Conservation (phyloP, 1,140 invertebrate species). For the Notospermus geniculatus region DNA sequence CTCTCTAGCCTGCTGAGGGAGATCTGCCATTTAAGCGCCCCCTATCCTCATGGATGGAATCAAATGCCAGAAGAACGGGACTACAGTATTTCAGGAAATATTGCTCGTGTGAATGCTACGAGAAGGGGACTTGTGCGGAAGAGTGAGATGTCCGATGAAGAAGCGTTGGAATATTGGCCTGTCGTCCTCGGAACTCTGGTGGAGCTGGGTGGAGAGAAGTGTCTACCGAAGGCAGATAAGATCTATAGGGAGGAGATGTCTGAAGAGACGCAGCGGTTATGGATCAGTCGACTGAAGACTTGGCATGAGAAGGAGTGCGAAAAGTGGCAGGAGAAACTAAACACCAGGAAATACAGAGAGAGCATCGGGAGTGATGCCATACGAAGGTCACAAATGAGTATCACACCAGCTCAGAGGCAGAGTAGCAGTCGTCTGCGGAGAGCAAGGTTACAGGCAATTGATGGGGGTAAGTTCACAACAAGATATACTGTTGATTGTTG, state of each 20-base stretch:
- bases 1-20: slow-evolving; percentile 37
- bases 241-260: slow-evolving; percentile 35
- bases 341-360: too few relatives aligned
- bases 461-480: too few relatives aligned
- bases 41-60: slow-evolving; percentile 46
- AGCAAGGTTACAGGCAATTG: too few relatives aligned
- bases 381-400: too few relatives aligned
- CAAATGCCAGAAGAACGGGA: slow-evolving; percentile 33
- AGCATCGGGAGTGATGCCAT: too few relatives aligned
- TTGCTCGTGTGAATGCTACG: slow-evolving; percentile 31
- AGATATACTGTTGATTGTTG: too few relatives aligned
- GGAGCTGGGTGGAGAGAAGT: slow-evolving; percentile 28
- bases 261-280: slow-evolving; percentile 34
- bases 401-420: too few relatives aligned
- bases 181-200: slow-evolving; percentile 35
- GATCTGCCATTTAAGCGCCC: slow-evolving; percentile 44
- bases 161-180: slow-evolving; percentile 33
- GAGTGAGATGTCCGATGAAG: slow-evolving; percentile 17
- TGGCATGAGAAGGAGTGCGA: slow-evolving; percentile 5
- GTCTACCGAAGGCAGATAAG: slow-evolving; percentile 29
- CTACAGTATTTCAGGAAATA: slow-evolving; percentile 38
- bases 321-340: too few relatives aligned
- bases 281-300: slow-evolving; percentile 26
- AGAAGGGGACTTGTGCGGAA: slow-evolving; percentile 2
- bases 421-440: too few relatives aligned